Evolutionary conservation across 1,140 invertebrate genomes (phyloP).

Genomic region (Steinernema feltiae): DNA sequence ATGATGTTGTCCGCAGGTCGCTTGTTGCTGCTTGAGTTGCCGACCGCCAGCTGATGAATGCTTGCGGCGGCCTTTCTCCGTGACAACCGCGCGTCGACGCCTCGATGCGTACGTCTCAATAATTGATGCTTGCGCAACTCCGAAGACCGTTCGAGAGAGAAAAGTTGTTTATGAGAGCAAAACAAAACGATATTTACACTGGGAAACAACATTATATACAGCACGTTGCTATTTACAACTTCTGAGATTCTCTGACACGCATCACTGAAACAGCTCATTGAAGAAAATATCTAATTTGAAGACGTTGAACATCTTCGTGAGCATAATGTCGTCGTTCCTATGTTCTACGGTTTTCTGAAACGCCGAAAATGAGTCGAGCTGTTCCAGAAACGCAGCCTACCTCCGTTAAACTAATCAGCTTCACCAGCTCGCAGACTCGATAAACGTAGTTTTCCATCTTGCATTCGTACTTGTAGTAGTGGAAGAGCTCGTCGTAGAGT

Average conservation of each 20-base stretch:
- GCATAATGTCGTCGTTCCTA: conserved; percentile 27
- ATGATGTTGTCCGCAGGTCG: not conserved
- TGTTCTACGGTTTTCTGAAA: conserved; percentile 22
- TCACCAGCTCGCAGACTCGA: not conserved
- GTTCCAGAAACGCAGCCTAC: not conserved
- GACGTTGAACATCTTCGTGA: conserved; percentile 25
- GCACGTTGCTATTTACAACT: conserved; percentile 13
- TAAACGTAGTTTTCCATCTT: not conserved
- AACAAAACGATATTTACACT: not conserved
- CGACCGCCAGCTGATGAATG: not conserved
- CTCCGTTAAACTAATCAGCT: conserved; percentile 19
- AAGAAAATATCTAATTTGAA: conserved; percentile 27
- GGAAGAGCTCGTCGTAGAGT: conserved; percentile 22
- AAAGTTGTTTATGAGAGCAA: not conserved
- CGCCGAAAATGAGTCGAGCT: not conserved
- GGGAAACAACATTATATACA: not conserved
- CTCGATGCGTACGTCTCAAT: not conserved
- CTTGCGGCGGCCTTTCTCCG: not conserved
- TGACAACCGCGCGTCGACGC: not conserved
- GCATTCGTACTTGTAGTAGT: conserved; percentile 2
- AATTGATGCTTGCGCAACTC: conserved; percentile 8
- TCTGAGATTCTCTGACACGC: not conserved
- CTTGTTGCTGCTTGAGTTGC: conserved; percentile 6
- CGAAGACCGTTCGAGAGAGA: not conserved
- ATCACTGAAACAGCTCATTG: conserved; percentile 16